phyloP scores from a whole-genome alignment of 1,140 invertebrate species.

The Orchesella cincta region DNA sequence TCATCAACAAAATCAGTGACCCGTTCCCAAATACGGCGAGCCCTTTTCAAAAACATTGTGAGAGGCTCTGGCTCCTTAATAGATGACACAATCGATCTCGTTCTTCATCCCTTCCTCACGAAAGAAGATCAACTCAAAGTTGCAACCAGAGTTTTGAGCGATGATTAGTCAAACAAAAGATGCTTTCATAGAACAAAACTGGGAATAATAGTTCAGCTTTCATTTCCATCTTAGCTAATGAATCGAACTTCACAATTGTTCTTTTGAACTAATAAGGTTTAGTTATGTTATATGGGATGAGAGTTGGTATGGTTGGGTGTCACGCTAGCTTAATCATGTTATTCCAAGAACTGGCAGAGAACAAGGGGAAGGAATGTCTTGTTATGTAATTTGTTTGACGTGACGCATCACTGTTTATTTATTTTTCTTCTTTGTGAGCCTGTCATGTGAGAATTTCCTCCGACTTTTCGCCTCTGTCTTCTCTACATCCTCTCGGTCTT shows the following conservation, averaged over 20 bases:
- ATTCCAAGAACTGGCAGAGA: constrained; percentile 9
- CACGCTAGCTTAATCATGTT: background rate
- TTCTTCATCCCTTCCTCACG: constrained; percentile 42
- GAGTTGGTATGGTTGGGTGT: no score
- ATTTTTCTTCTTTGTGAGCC: background rate
- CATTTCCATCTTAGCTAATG: no score
- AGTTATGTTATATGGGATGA: no score
- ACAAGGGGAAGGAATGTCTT: background rate
- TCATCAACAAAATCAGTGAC: background rate
- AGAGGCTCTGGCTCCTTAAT: constrained; percentile 35
- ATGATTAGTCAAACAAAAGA: background rate
- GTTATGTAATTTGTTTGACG: constrained; percentile 21
- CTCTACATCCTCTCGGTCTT: no score
- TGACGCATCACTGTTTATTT: constrained; percentile 18
- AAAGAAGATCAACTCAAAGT: constrained; percentile 49
- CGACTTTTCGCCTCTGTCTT: background rate
- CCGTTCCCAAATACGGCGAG: constrained; percentile 19
- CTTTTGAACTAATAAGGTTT: no score
- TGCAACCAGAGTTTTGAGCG: constrained; percentile 28
- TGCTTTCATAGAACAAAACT: background rate
- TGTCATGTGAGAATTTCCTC: no score
- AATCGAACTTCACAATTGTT: no score
- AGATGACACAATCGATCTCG: constrained; percentile 47
- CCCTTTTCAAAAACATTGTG: constrained; percentile 43
- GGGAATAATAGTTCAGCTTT: no score